phyloP scores from a whole-genome alignment of 2,888 invertebrate genomes.

The Lumbricus terrestris region DNA sequence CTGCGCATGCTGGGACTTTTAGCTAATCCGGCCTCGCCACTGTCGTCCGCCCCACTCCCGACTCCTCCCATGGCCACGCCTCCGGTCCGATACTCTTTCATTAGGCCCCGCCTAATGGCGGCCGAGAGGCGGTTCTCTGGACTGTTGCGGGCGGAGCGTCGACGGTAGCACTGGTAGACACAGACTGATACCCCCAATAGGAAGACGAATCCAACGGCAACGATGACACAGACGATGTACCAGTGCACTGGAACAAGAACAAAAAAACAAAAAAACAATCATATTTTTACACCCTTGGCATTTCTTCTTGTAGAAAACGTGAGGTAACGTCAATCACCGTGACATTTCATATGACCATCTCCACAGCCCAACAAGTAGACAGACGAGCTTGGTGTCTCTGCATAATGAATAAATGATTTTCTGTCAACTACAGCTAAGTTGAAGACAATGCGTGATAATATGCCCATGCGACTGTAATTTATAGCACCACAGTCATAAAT shows the following conservation, averaged over 20 bases:
- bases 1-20: conserved; percentile 36
- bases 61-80: conserved; percentile 10
- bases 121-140: conserved; percentile 52
- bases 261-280: neutral
- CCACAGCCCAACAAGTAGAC: too few species aligned
- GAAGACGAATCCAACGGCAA: conserved; percentile 67
- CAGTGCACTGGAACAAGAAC: conserved; percentile 47
- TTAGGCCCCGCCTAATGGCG: conserved; percentile 57
- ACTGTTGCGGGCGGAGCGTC: conserved; percentile 62
- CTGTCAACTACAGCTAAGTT: too few species aligned
- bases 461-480: too few species aligned
- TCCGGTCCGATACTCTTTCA: conserved; percentile 33
- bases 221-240: conserved; percentile 66
- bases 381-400: too few species aligned
- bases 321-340: too few species aligned
- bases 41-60: neutral
- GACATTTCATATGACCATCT: too few species aligned
- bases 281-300: too few species aligned
- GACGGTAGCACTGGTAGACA: conserved; percentile 70
- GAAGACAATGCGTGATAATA: too few species aligned
- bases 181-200: conserved; percentile 66
- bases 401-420: too few species aligned
- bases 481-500: neutral
- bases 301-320: too few species aligned
- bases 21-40: conserved; percentile 25